A percentile compares a stretch with the other conserved stretches of the same genome.
Conservation (phyloP, 2,888 invertebrate species). For the Brachyptera risi region DNA sequence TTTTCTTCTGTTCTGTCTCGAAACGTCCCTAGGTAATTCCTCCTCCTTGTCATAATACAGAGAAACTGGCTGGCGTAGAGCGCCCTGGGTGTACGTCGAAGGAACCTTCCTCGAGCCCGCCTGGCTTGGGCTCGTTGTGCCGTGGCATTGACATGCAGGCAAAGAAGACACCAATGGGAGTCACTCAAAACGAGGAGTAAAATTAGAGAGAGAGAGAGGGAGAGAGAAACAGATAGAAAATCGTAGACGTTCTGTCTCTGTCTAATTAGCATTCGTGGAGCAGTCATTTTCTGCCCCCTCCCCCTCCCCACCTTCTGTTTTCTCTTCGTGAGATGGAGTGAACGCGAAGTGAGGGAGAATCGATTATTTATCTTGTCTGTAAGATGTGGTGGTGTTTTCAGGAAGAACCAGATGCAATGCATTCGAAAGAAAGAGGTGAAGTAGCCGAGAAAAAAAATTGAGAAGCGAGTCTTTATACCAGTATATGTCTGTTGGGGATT, state of each 20-base stretch:
- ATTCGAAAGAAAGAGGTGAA: slow-evolving; percentile 15
- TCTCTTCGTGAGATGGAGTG: slow-evolving; percentile 22
- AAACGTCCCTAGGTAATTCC: background rate
- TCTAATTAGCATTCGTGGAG: slow-evolving; percentile 44
- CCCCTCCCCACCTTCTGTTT: slow-evolving; percentile 1
- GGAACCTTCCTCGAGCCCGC: too few relatives aligned
- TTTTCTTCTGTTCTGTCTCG: too few relatives aligned
- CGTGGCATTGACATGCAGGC: slow-evolving; percentile 14
- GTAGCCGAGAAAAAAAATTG: too few relatives aligned
- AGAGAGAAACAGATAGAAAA: slow-evolving; percentile 16
- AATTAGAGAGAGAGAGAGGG: slow-evolving; percentile 1
- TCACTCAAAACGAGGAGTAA: background rate
- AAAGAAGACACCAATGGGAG: slow-evolving; percentile 5
- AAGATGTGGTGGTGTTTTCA: slow-evolving; percentile 23
- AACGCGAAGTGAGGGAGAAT: slow-evolving; percentile 21
- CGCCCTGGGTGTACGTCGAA: too few relatives aligned
- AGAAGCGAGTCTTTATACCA: too few relatives aligned
- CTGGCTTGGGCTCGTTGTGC: too few relatives aligned
- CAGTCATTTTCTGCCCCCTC: slow-evolving; percentile 37
- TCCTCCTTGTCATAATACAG: background rate
- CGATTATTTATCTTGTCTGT: slow-evolving; percentile 32
- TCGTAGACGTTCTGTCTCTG: slow-evolving; percentile 38
- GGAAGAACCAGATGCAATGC: slow-evolving; percentile 25
- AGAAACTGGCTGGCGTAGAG: too few relatives aligned
- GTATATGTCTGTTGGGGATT: slow-evolving; percentile 14